Evolutionary conservation across 2,113 vertebrate species (phyloP).

Genomic region (human): GRCh38 chr11:103086501-103087000

Average conservation of each 20-base stretch:
- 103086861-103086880: too few species aligned
- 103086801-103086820: slow-evolving; percentile 28
- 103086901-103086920: not conserved
- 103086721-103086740: not conserved
- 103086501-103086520: not conserved
- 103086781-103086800: slow-evolving; percentile 3
- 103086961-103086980: not conserved
- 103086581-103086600: not conserved
- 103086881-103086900: not conserved
- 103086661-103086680: not conserved
- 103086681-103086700: not conserved
- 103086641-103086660: slow-evolving; percentile 11
- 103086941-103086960: not conserved
- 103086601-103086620: not conserved
- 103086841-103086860: too few species aligned
- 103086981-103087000: not conserved
- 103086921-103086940: slow-evolving; percentile 24
- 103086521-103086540: not conserved
- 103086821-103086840: not conserved
- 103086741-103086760: not conserved
- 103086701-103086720: not conserved
- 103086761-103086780: slow-evolving; percentile 9
- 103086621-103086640: not conserved
- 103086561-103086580: not conserved
- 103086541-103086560: not conserved